These are phyloP conservation scores for Cheilosia grossa DNA, from an alignment of 2,888 invertebrate species.

Conservation along the genomic window DNA sequence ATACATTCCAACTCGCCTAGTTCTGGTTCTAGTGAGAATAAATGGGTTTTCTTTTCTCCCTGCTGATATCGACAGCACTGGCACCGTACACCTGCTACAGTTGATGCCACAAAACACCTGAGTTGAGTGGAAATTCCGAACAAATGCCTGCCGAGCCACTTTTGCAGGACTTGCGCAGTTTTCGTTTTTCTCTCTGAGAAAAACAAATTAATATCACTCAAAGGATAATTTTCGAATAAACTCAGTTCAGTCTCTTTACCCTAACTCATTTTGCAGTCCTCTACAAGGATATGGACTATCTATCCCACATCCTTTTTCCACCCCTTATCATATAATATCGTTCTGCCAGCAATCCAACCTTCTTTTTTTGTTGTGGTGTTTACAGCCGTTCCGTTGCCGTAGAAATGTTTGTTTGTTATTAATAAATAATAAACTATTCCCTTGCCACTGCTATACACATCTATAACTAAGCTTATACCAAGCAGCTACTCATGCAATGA, in stretches of 20 bases:
- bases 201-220: neutral
- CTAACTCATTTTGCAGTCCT: neutral
- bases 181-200: neutral
- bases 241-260: conserved; percentile 2
- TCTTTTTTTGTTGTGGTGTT: conserved; percentile 61
- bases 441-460: conserved; percentile 1
- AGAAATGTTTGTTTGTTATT: conserved; percentile 70
- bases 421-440: conserved; percentile 71
- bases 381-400: conserved; percentile 66
- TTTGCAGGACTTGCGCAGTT: conserved; percentile 34
- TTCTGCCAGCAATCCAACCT: conserved; percentile 4
- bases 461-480: too few relatives aligned
- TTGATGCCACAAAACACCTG: conserved; percentile 6
- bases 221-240: neutral
- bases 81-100: conserved; percentile 39
- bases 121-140: conserved; percentile 41
- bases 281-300: neutral
- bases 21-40: neutral
- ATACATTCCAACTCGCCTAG: conserved; percentile 35
- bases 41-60: neutral
- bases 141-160: conserved; percentile 24
- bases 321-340: conserved; percentile 6
- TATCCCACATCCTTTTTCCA: conserved; percentile 13
- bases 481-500: neutral
- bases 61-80: conserved; percentile 20